phyloP scores from a whole-genome alignment of 1,140 invertebrate genomes.

The Chlorops oryzae region DNA sequence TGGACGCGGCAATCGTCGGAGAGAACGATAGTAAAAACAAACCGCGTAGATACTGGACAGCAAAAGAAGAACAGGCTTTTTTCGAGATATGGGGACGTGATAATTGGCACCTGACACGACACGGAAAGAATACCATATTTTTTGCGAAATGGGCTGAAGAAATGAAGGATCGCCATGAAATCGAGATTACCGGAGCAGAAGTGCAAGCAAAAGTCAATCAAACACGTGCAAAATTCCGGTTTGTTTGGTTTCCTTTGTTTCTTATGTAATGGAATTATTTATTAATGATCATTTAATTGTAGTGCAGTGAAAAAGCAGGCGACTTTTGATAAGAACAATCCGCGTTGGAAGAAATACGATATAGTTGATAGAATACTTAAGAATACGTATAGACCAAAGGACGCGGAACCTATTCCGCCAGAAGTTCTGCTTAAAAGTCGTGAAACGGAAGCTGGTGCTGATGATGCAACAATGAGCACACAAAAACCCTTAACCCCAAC shows the following conservation, averaged over 20 bases:
- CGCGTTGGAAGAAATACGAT: slow-evolving; percentile 42
- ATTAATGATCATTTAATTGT: neutral
- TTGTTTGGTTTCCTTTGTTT: neutral
- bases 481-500: too few relatives aligned
- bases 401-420: slow-evolving; percentile 36
- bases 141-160: slow-evolving; percentile 39
- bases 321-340: slow-evolving; percentile 17
- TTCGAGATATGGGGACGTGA: slow-evolving; percentile 43
- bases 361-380: slow-evolving; percentile 37
- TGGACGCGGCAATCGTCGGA: slow-evolving; percentile 20
- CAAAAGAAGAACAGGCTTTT: slow-evolving; percentile 38
- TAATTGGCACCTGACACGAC: slow-evolving; percentile 38
- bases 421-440: slow-evolving; percentile 36
- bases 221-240: slow-evolving; percentile 41
- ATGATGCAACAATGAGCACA: slow-evolving; percentile 13
- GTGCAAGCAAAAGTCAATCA: slow-evolving; percentile 44
- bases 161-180: slow-evolving; percentile 29
- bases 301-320: slow-evolving; percentile 36
- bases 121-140: slow-evolving; percentile 40
- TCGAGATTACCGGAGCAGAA: slow-evolving; percentile 40
- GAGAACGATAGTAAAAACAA: slow-evolving; percentile 34
- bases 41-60: slow-evolving; percentile 38
- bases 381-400: slow-evolving; percentile 37
- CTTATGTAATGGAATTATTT: neutral
- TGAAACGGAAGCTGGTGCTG: slow-evolving; percentile 17